Base-by-base conservation (phyloP, 2,113 vertebrate species). In the Orycteropus afer region DNA sequence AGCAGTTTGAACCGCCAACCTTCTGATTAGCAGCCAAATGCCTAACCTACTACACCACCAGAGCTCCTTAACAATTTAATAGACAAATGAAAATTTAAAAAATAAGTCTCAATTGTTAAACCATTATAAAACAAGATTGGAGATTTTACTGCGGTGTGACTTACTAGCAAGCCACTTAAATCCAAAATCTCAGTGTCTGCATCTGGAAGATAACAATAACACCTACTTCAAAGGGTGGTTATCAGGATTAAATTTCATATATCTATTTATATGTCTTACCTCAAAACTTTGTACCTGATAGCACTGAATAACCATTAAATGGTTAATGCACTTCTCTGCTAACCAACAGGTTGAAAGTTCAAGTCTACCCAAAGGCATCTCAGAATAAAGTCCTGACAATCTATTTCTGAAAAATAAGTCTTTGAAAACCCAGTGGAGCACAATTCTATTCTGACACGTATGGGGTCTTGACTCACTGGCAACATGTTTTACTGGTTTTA, bases 81-180 rank as follows among this genome's bases (percentile, higher is more conserved):
- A 87, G 65, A 87, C 18, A 91, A 76, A 55, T 86, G 84, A 95
- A 91, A 78, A 78, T 18, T 89, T 94, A 94, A 93, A 73, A 84
- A 90, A 87, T 69, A 55, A 15, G 78, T 59, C 27, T 87, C 63
- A 86, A 40, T 74, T 86, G 25, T 88, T 84, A 94, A 95, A 73
- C 27, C 18, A 57, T 55, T n/a, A 25, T 86, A 65, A 91, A 45
- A 91, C 45, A 94, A 89, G 92, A 87, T 9, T 42, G 40, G 79
- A 87, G 10, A 83, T 25, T 67, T 91, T 14, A 67, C 45, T 88
- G 49, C 15, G 80, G 2, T 45, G 65, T 61, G n/a, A 77, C 85
- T 89, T 74, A 69, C 25, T n/a, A 78, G 67, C n/a, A 94, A 95
- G 42, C 71, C 14, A 65, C 74, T 91, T 67, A 61, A 61, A 63